Conservation (phyloP, 2,888 invertebrate species). For the Diplazon laetatorius region DNA sequence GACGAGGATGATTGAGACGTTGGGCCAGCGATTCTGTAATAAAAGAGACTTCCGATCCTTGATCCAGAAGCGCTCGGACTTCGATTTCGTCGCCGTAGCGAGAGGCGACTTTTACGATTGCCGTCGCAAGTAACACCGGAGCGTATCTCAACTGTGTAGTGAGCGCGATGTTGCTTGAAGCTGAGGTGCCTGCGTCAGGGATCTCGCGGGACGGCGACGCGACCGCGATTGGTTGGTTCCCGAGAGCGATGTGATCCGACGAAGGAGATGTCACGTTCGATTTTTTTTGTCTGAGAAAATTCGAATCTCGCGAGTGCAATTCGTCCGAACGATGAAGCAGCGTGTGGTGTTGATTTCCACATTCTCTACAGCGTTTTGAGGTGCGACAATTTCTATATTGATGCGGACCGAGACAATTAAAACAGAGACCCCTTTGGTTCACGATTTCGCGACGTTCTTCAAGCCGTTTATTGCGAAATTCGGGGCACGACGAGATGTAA, state of each 20-base stretch:
- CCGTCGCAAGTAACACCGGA: conserved; percentile 17
- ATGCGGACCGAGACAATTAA: conserved; percentile 42
- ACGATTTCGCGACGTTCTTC: conserved; percentile 36
- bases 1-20: neutral
- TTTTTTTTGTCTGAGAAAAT: no score
- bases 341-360: conserved; percentile 26
- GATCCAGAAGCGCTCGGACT: conserved; percentile 5
- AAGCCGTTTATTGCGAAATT: conserved; percentile 32
- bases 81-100: neutral
- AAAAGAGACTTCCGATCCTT: conserved; percentile 4
- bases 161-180: conserved; percentile 2
- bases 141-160: neutral
- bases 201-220: conserved; percentile 7
- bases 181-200: neutral
- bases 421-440: conserved; percentile 23
- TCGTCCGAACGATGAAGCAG: conserved; percentile 16
- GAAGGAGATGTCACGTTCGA: no score
- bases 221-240: neutral
- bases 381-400: conserved; percentile 27
- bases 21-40: conserved; percentile 15
- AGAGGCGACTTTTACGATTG: neutral
- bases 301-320: no score
- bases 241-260: neutral
- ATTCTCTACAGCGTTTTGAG: conserved; percentile 17
- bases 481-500: conserved; percentile 29